Conservation (phyloP, 2,113 vertebrate genomes). For the Nycticryphes semicollaris region DNA sequence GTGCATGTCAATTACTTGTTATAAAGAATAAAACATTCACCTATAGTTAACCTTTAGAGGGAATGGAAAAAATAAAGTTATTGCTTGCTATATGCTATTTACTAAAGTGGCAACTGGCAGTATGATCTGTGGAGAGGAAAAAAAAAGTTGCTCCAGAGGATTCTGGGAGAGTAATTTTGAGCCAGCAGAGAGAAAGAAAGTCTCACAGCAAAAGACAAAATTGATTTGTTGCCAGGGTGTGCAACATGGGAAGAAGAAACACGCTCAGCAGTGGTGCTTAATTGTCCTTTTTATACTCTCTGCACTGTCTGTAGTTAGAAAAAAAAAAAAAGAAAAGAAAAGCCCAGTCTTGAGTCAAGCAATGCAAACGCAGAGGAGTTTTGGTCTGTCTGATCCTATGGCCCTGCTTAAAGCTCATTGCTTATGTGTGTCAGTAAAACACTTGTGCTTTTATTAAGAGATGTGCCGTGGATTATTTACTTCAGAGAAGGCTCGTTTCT, state of each 20-base stretch:
- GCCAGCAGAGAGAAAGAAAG: background rate
- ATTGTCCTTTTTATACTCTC: conserved; percentile 4
- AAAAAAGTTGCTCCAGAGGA: background rate
- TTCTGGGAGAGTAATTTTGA: conserved; percentile 44
- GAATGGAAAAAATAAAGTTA: conserved; percentile 43
- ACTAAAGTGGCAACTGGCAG: conserved; percentile 34
- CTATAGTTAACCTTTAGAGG: conserved; percentile 52
- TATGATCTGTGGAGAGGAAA: background rate
- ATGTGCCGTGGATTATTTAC: background rate
- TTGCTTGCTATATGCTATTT: conserved; percentile 28
- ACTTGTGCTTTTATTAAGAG: background rate
- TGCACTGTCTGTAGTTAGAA: background rate
- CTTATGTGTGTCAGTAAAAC: background rate
- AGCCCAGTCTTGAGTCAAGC: background rate
- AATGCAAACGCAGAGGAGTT: background rate
- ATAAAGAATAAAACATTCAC: conserved; percentile 56
- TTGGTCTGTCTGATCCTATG: background rate
- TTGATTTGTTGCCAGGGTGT: conserved; percentile 37
- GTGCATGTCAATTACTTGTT: conserved; percentile 46
- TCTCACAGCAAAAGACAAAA: conserved; percentile 43
- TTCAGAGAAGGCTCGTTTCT: background rate
- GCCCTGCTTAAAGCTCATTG: background rate
- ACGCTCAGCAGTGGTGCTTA: conserved; percentile 9
- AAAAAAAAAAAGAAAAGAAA: background rate
- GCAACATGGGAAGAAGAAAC: conserved; percentile 30